Conservation (phyloP, 2,113 vertebrate species). For the Poecilia latipinna region DNA sequence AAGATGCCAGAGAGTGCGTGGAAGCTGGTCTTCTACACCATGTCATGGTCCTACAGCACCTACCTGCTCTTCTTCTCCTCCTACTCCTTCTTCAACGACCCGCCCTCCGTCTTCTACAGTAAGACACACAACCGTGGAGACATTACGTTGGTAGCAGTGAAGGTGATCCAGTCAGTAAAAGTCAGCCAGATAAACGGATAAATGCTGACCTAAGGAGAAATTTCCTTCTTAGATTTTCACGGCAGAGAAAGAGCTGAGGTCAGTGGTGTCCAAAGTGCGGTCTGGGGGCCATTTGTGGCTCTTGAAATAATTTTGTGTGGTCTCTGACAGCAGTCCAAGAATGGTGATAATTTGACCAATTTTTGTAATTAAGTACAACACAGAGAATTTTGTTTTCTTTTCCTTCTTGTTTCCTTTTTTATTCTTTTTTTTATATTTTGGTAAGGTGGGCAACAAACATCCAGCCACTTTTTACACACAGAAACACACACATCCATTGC, state of each 20-base stretch:
- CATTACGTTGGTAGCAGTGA: background rate
- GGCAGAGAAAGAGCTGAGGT: constrained; percentile 15
- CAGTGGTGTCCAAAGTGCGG: too few species aligned
- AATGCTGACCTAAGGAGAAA: background rate
- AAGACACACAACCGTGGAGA: constrained; percentile 48
- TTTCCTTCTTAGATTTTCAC: background rate
- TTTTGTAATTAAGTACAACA: too few species aligned
- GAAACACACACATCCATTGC: too few species aligned
- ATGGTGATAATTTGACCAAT: too few species aligned
- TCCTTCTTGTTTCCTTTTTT: too few species aligned
- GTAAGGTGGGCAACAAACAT: too few species aligned
- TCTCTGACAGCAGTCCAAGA: too few species aligned
- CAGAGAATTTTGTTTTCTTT: too few species aligned
- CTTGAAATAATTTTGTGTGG: too few species aligned
- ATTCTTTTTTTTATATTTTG: too few species aligned
- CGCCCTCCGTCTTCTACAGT: constrained; percentile 91
- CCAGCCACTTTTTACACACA: too few species aligned
- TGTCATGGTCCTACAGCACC: constrained; percentile 90
- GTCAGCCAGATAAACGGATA: background rate
- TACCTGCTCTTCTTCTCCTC: constrained; percentile 93
- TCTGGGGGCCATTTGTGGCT: too few species aligned
- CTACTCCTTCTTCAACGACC: constrained; percentile 94
- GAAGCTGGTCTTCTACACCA: constrained; percentile 95
- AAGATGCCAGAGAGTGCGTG: constrained; percentile 98
- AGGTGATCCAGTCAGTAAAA: background rate